Conservation (phyloP, 2,888 invertebrate genomes). For the Clistopyga incitator region DNA sequence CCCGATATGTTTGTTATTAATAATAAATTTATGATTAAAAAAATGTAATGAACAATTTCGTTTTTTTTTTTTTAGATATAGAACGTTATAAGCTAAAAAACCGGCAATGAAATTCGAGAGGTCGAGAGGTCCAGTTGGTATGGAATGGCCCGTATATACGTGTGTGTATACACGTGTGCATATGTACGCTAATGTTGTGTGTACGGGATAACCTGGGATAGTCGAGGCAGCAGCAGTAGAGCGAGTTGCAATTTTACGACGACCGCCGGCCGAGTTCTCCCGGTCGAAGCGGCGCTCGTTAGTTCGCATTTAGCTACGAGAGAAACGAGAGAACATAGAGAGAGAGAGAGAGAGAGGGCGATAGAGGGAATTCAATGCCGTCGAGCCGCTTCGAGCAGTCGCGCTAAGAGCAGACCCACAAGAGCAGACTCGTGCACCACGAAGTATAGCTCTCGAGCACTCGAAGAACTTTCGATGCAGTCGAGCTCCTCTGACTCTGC, state of each 20-base stretch:
- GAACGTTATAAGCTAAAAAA: too few species aligned
- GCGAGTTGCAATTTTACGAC: conserved; percentile 63
- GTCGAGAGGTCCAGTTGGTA: too few species aligned
- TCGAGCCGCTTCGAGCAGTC: conserved; percentile 31
- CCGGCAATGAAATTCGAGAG: too few species aligned
- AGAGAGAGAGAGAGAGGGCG: conserved; percentile 41
- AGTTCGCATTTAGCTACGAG: conserved; percentile 64
- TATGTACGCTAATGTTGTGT: conserved; percentile 23
- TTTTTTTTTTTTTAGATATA: too few species aligned
- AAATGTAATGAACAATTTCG: too few species aligned
- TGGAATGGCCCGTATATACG: not conserved
- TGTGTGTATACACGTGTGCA: not conserved
- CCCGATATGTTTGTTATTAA: too few species aligned
- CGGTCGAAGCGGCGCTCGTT: conserved; percentile 63
- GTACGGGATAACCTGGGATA: conserved; percentile 28
- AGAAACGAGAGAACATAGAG: conserved; percentile 45
- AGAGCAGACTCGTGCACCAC: conserved; percentile 17
- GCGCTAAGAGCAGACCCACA: conserved; percentile 21
- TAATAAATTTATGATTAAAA: too few species aligned
- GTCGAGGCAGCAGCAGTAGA: conserved; percentile 5
- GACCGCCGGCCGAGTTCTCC: conserved; percentile 62
- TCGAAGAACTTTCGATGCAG: conserved; percentile 6
- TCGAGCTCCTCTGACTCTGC: not conserved
- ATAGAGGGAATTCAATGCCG: conserved; percentile 58
- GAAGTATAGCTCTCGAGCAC: conserved; percentile 6